phyloP scores from a whole-genome alignment of 2,113 vertebrate genomes.

The Poeciliopsis prolifica region DNA sequence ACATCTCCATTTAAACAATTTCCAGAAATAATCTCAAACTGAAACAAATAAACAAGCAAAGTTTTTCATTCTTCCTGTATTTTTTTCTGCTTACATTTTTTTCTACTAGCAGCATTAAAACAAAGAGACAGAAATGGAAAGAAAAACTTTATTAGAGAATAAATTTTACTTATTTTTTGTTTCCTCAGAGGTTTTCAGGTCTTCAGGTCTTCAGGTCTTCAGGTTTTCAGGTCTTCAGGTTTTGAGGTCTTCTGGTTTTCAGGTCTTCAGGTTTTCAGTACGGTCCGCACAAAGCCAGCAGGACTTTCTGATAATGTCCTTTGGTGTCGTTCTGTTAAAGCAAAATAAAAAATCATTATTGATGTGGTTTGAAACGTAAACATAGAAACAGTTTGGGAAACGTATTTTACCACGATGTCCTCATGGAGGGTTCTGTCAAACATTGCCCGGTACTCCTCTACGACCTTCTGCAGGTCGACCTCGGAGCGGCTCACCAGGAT shows the following conservation, averaged over 20 bases:
- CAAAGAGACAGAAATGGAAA: neutral
- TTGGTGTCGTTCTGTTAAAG: slow-evolving; percentile 87
- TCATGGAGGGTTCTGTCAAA: slow-evolving; percentile 81
- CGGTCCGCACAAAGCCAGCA: slow-evolving; percentile 85
- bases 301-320: slow-evolving; percentile 85
- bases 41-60: too few relatives aligned
- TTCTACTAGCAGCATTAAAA: neutral
- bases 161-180: neutral
- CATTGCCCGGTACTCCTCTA: slow-evolving; percentile 82
- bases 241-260: too few relatives aligned
- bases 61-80: neutral
- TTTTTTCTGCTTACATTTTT: too few relatives aligned
- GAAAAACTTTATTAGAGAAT: slow-evolving; percentile 27
- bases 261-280: slow-evolving; percentile 30
- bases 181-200: too few relatives aligned
- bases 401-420: slow-evolving; percentile 79
- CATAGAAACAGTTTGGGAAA: neutral
- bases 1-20: too few relatives aligned
- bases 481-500: slow-evolving; percentile 93
- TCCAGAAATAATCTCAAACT: too few relatives aligned
- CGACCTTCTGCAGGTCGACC: slow-evolving; percentile 87
- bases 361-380: neutral
- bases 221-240: slow-evolving; percentile 22
- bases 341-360: slow-evolving; percentile 4
- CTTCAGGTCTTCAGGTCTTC: neutral